A percentile compares a stretch with the other conserved stretches of the same genome.
Evolutionary conservation across 92 coral and sea anemone genomes (phyloP).

Genomic region (Actinostola sp.): DNA sequence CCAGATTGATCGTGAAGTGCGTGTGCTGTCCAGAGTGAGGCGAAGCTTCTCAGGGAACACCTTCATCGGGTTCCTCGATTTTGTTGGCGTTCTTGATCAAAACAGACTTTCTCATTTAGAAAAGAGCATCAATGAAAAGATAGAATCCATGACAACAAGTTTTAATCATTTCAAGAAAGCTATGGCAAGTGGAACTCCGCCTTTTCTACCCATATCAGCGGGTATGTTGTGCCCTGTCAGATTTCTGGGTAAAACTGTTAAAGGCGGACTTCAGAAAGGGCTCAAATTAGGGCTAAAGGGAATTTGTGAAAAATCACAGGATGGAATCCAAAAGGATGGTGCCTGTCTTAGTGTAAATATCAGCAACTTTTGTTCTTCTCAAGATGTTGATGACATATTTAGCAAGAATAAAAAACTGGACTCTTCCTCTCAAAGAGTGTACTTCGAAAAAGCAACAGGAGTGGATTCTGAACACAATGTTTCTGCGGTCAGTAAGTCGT

Average conservation of each 20-base stretch:
- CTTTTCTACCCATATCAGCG: constrained; percentile 59
- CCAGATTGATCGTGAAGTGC: constrained; percentile 9
- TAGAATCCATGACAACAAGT: constrained; percentile 43
- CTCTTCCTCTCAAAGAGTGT: constrained; percentile 59
- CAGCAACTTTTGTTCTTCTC: constrained; percentile 55
- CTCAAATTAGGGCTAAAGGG: constrained; percentile 30
- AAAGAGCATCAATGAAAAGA: constrained; percentile 45
- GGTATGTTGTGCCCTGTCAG: constrained; percentile 69
- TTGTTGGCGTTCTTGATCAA: constrained; percentile 65
- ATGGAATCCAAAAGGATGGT: constrained; percentile 21
- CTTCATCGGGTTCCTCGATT: constrained; percentile 73
- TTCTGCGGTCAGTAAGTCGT: constrained; percentile 51
- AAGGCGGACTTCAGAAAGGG: constrained; percentile 21
- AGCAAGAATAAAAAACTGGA: constrained; percentile 18
- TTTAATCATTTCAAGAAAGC: constrained; percentile 62
- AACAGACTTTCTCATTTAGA: constrained; percentile 35
- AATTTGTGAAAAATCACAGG: constrained; percentile 35
- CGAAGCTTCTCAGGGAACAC: constrained; percentile 46
- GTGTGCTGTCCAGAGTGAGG: constrained; percentile 39
- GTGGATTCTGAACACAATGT: constrained; percentile 38
- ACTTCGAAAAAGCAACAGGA: constrained; percentile 39
- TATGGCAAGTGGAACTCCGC: constrained; percentile 55
- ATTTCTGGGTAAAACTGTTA: constrained; percentile 40
- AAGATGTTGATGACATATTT: constrained; percentile 19
- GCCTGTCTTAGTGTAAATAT: constrained; percentile 50